phyloP scores from a whole-genome alignment of 53 echinoderm and acorn worm species.

The Astropecten irregularis region DNA sequence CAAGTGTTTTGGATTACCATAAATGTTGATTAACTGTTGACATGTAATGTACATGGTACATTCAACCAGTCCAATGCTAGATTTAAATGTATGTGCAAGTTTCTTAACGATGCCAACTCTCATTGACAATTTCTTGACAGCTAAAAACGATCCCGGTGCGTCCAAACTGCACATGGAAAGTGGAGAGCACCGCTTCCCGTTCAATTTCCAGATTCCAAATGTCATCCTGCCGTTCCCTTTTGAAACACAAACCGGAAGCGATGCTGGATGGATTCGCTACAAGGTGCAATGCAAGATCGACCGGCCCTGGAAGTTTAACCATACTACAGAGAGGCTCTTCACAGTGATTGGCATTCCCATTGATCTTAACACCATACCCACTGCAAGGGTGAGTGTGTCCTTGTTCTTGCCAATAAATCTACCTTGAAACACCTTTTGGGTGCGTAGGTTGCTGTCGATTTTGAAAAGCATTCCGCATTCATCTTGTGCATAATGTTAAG shows the following conservation, averaged over 20 bases:
- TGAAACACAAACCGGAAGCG: too few species aligned
- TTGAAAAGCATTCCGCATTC: too few species aligned
- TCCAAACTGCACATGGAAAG: conserved; percentile 28
- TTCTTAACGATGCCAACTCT: too few species aligned
- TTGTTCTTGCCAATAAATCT: too few species aligned
- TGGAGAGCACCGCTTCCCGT: conserved; percentile 64
- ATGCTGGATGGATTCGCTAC: conserved; percentile 56
- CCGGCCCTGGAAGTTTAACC: conserved; percentile 74
- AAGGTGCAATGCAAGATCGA: conserved; percentile 62
- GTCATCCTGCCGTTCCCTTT: conserved; percentile 49
- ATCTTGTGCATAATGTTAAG: too few species aligned
- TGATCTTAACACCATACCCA: conserved; percentile 55
- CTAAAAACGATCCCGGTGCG: not conserved
- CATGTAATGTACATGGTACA: too few species aligned
- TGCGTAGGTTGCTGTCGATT: too few species aligned
- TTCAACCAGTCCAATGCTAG: too few species aligned
- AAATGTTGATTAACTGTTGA: too few species aligned
- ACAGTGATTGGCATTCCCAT: conserved; percentile 43
- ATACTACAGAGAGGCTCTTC: conserved; percentile 46
- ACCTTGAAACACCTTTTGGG: too few species aligned
- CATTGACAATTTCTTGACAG: not conserved
- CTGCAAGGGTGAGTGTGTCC: conserved; percentile 59
- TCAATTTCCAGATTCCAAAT: conserved; percentile 59
- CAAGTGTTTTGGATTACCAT: too few species aligned
- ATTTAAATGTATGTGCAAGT: too few species aligned